A percentile compares a stretch with the other conserved stretches of the same genome.
Conservation (phyloP, 2,113 vertebrate genomes). For the Boulengerochromis microlepis region DNA sequence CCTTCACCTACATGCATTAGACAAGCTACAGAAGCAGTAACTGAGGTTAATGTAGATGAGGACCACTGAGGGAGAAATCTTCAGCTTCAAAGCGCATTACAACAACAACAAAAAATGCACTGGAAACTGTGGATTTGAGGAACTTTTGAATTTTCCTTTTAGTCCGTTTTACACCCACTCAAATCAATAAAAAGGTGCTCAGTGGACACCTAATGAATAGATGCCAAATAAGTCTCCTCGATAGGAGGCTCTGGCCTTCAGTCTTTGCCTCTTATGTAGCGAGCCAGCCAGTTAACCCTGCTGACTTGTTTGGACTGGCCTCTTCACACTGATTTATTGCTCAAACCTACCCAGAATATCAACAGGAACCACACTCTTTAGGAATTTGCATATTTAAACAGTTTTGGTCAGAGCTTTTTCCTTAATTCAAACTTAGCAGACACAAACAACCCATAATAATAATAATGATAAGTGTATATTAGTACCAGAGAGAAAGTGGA, state of each 20-base stretch:
- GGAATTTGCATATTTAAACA: not conserved
- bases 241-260: slow-evolving; percentile 21
- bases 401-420: not conserved
- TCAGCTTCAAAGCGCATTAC: not conserved
- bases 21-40: not conserved
- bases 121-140: not conserved
- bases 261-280: slow-evolving; percentile 5
- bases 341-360: not conserved
- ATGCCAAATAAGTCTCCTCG: slow-evolving; percentile 16
- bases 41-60: not conserved
- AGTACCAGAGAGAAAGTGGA: not conserved
- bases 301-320: not conserved
- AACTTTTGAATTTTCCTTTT: slow-evolving; percentile 5
- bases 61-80: not conserved
- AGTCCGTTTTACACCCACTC: slow-evolving; percentile 6
- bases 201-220: slow-evolving; percentile 30
- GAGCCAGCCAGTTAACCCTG: slow-evolving; percentile 15
- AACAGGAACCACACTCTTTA: not conserved
- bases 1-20: not conserved
- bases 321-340: slow-evolving; percentile 11
- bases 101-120: not conserved
- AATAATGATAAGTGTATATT: not conserved
- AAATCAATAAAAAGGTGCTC: slow-evolving; percentile 2
- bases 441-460: not conserved
- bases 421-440: not conserved